A percentile compares a stretch with the other conserved stretches of the same genome.
Conservation (phyloP, 2,888 invertebrate species). For the Poecilobothrus nobilitatus region DNA sequence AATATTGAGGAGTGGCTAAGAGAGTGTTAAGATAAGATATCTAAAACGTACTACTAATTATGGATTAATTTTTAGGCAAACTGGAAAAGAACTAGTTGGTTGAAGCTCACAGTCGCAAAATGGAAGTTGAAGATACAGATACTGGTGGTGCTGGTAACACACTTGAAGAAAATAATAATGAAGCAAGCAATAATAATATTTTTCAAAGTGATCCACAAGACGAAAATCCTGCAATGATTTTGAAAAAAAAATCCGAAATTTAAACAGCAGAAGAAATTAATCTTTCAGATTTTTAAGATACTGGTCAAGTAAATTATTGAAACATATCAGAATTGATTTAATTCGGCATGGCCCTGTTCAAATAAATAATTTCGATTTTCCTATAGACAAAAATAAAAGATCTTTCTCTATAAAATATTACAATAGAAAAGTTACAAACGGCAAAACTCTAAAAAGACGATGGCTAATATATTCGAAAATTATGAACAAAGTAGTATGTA, state of each 20-base stretch:
- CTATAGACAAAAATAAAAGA: conserved; percentile 9
- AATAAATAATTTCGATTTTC: conserved; percentile 11
- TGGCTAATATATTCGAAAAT: conserved; percentile 9
- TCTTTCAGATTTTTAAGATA: background rate
- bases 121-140: conserved; percentile 8
- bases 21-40: conserved; percentile 16
- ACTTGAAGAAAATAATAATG: conserved; percentile 8
- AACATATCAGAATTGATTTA: conserved; percentile 9
- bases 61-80: conserved; percentile 16
- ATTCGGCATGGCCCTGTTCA: conserved; percentile 1
- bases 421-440: conserved; percentile 8
- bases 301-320: background rate
- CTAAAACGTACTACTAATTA: conserved; percentile 11
- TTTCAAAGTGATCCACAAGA: conserved; percentile 8
- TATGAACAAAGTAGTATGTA: conserved; percentile 1
- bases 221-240: conserved; percentile 5
- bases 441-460: conserved; percentile 7
- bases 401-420: conserved; percentile 10
- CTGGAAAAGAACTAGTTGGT: conserved; percentile 11
- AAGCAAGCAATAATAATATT: conserved; percentile 7
- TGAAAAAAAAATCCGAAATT: conserved; percentile 1
- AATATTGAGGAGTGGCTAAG: conserved; percentile 13
- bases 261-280: conserved; percentile 4
- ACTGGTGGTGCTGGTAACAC: background rate
- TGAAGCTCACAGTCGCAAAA: conserved; percentile 4